Evolutionary conservation across 2,888 invertebrate genomes (phyloP).

Genomic region (Epiblema foenella): DNA sequence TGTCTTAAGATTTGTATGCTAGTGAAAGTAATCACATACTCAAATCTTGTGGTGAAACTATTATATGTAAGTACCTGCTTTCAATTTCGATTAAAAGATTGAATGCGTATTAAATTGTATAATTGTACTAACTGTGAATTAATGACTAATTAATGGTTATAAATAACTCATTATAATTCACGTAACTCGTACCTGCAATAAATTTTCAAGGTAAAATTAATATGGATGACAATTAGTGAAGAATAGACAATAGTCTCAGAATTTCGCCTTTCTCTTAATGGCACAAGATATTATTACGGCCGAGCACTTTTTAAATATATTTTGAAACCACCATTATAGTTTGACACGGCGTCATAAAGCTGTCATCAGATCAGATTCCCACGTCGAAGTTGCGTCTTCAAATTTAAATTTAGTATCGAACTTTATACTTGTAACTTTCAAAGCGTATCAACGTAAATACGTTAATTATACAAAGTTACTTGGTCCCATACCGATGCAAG

Average conservation of each 20-base stretch:
- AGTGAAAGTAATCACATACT: slow-evolving; percentile 38
- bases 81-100: slow-evolving; percentile 15
- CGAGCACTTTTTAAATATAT: slow-evolving; percentile 18
- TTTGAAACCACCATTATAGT: slow-evolving; percentile 15
- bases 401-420: slow-evolving; percentile 27
- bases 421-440: slow-evolving; percentile 44
- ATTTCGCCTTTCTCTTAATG: slow-evolving; percentile 28
- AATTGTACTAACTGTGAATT: slow-evolving; percentile 10
- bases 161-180: slow-evolving; percentile 3
- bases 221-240: slow-evolving; percentile 9
- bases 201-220: slow-evolving; percentile 3
- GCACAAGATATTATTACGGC: slow-evolving; percentile 14
- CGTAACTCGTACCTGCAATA: slow-evolving; percentile 8
- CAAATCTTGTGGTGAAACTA: not conserved
- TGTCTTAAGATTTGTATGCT: slow-evolving; percentile 11
- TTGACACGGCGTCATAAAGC: slow-evolving; percentile 25
- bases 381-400: slow-evolving; percentile 19
- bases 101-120: not conserved
- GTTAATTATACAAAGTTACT: slow-evolving; percentile 61
- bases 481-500: slow-evolving; percentile 55
- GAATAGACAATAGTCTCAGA: slow-evolving; percentile 10
- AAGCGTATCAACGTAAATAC: slow-evolving; percentile 61
- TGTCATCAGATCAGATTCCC: slow-evolving; percentile 24
- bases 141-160: slow-evolving; percentile 15
- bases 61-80: slow-evolving; percentile 4